Evolutionary conservation across 2,888 invertebrate genomes (phyloP).

Genomic region (Lasioglossum morio): DNA sequence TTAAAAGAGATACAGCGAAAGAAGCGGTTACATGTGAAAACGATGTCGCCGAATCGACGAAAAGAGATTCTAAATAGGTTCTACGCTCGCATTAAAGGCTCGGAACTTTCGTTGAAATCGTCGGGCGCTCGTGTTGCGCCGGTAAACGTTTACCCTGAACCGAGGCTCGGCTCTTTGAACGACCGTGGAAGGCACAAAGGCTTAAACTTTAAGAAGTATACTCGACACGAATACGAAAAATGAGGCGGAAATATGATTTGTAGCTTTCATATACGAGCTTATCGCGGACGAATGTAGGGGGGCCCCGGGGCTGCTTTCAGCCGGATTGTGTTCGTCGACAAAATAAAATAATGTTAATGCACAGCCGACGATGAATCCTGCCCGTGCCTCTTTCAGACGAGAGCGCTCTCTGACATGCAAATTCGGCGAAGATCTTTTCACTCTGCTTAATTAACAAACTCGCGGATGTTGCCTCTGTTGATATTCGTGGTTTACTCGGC

Average conservation of each 20-base stretch:
- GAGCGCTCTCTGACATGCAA: conserved; percentile 8
- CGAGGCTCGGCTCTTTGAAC: conserved; percentile 42
- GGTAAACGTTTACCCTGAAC: conserved; percentile 45
- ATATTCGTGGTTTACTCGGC: conserved; percentile 4
- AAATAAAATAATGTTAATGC: conserved; percentile 36
- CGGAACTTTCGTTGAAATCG: not conserved
- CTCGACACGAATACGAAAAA: conserved; percentile 56
- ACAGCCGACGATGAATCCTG: conserved; percentile 9
- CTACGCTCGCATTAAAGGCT: conserved; percentile 6
- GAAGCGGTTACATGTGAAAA: not conserved
- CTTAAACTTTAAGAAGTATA: conserved; percentile 36
- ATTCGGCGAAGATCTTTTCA: conserved; percentile 28
- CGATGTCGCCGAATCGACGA: not conserved
- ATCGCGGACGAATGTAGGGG: conserved; percentile 9
- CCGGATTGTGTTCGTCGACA: conserved; percentile 11
- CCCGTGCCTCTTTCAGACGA: not conserved
- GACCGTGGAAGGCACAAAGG: conserved; percentile 25
- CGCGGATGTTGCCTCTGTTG: not conserved
- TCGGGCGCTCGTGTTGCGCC: conserved; percentile 6
- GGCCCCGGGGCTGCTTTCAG: conserved; percentile 3
- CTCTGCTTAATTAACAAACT: conserved; percentile 27
- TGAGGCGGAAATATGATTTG: conserved; percentile 50
- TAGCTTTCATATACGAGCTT: conserved; percentile 10
- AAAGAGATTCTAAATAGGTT: conserved; percentile 5
- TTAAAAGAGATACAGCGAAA: not conserved